Percentiles rank a stretch among this genome's conserved stretches.
These are phyloP conservation scores for Polylopha cassiicola DNA, from an alignment of 2,888 invertebrate species.

Conservation along the genomic window DNA sequence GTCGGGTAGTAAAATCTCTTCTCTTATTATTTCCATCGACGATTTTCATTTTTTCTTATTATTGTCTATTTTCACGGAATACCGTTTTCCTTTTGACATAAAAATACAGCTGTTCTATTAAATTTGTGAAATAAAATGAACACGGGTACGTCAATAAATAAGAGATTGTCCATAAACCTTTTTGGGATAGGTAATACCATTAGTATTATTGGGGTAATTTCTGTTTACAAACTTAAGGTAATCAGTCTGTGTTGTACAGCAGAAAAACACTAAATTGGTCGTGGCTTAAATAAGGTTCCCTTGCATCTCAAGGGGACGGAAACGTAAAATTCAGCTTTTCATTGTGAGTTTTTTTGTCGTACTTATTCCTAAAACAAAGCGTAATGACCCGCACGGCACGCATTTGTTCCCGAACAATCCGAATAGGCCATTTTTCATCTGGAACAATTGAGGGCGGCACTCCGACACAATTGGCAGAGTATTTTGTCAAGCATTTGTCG, in stretches of 20 bases:
- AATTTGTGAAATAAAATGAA: too few species aligned
- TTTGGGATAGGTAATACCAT: too few species aligned
- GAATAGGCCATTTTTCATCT: conserved; percentile 75
- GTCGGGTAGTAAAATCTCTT: conserved; percentile 56
- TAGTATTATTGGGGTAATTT: too few species aligned
- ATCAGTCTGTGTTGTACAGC: neutral
- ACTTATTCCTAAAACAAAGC: conserved; percentile 73
- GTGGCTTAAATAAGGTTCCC: conserved; percentile 54
- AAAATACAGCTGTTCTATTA: too few species aligned
- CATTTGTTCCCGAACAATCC: conserved; percentile 75
- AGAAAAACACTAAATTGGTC: conserved; percentile 41
- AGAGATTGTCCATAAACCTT: too few species aligned
- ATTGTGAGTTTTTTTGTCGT: conserved; percentile 66
- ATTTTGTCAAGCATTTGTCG: conserved; percentile 75
- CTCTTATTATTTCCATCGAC: conserved; percentile 57
- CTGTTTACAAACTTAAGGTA: too few species aligned
- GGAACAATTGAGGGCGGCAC: conserved; percentile 74
- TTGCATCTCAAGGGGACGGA: conserved; percentile 59
- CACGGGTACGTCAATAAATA: too few species aligned
- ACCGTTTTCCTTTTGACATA: conserved; percentile 12
- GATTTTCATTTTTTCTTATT: conserved; percentile 49
- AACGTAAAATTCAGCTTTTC: conserved; percentile 62
- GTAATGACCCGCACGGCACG: conserved; percentile 75
- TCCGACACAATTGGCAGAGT: conserved; percentile 73
- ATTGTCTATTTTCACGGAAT: conserved; percentile 36